Conservation (phyloP, 2,797 vertebrate species). For the Mastacembelus armatus region DNA sequence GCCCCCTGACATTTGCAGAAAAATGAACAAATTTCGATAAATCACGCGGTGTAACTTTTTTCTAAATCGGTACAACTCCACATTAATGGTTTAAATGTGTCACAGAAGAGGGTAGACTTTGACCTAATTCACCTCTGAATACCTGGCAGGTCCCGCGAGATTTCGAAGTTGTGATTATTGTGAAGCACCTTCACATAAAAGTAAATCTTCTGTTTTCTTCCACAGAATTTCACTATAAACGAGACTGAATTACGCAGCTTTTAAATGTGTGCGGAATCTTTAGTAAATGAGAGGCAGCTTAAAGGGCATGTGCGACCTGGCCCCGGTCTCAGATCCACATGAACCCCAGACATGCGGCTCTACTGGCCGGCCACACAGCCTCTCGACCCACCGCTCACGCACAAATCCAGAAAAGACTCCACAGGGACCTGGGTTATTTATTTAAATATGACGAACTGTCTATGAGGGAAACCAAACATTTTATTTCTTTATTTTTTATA, state of each 20-base stretch:
- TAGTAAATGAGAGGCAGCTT: conserved; percentile 6
- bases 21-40: background rate
- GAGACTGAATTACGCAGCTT: background rate
- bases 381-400: background rate
- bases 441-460: background rate
- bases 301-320: background rate
- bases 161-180: background rate
- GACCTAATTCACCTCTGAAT: conserved; percentile 10
- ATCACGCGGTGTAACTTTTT: background rate
- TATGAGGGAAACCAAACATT: background rate
- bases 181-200: background rate
- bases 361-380: conserved; percentile 19
- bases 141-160: conserved; percentile 4
- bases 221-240: background rate
- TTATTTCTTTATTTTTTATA: background rate
- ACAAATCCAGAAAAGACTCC: background rate
- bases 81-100: background rate
- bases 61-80: background rate
- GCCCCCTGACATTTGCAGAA: conserved; percentile 7
- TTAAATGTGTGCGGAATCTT: conserved; percentile 11
- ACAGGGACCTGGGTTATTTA: background rate
- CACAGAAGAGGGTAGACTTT: background rate
- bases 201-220: background rate
- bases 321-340: conserved; percentile 52
- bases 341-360: conserved; percentile 31